These are phyloP conservation scores for Conus canariensis DNA, from an alignment of 2,888 invertebrate genomes.

Conservation along the genomic window DNA sequence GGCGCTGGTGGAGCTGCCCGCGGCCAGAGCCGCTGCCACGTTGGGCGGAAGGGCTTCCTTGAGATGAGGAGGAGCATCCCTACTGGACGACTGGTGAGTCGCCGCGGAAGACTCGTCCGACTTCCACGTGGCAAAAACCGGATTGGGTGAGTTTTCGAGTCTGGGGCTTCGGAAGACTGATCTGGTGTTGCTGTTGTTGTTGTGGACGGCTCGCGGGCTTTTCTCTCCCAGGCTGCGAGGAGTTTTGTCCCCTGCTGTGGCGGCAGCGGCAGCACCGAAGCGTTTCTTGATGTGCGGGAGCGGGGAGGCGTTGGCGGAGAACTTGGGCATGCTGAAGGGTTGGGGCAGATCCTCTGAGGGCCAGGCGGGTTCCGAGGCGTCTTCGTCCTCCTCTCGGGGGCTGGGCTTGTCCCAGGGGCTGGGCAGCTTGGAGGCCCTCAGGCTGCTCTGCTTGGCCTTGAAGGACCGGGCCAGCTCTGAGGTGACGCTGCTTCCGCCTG, in stretches of 20 bases:
- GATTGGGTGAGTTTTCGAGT: neutral
- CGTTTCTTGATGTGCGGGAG: constrained; percentile 32
- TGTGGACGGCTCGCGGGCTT: neutral
- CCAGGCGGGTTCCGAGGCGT: neutral
- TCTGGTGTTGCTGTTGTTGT: neutral
- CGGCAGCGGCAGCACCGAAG: neutral
- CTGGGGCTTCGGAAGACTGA: neutral
- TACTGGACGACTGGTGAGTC: neutral
- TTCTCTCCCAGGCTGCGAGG: neutral
- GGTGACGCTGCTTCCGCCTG: neutral
- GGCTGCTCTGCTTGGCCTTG: neutral
- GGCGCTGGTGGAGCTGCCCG: neutral
- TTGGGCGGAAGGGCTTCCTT: neutral
- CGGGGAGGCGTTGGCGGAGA: constrained; percentile 9
- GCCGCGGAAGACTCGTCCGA: neutral
- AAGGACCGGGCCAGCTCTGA: neutral
- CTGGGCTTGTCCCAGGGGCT: constrained; percentile 1
- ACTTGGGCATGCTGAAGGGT: constrained; percentile 15
- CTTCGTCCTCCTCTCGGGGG: neutral
- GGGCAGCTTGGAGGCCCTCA: constrained; percentile 4
- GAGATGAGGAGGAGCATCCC: too few species aligned
- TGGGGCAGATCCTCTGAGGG: neutral
- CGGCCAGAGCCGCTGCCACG: constrained; percentile 21
- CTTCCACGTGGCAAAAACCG: neutral
- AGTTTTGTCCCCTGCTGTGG: neutral